Base-by-base conservation (phyloP, 1,140 invertebrate species). In the Eriosoma lanigerum region DNA sequence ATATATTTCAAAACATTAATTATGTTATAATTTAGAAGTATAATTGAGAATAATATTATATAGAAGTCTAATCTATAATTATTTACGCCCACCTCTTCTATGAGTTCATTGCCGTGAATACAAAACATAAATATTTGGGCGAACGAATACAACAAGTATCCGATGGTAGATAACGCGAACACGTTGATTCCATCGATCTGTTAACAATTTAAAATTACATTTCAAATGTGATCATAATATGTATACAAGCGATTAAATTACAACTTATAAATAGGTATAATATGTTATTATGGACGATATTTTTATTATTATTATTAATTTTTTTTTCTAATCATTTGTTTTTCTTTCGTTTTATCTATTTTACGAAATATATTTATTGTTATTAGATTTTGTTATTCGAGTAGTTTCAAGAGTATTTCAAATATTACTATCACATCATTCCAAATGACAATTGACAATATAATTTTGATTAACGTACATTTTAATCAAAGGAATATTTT, bases 91-190 rank as follows among this genome's bases (percentile, higher is more conserved):
- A 93, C 93, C 89, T 94, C 93, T 88, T 94, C 93, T 84, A 94
- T 94, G 17, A 94, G 87, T 64, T 92, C 88, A 83, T 94, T 94
- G 17, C 93, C 93, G 83, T 93, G 94, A 83, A 94, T 93, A 84
- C 93, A 94, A 86, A 94, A 94, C 82, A 93, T 88, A 84, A 94
- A 94, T 56, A 94, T 93, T 87, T 94, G 93, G 1, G 89, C 92
- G 24, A 94, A 86, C 0, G 93, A 90, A 83, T 94, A 94, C 21
- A 92, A 83, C 66, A 94, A 86, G 84, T 94, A 94, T 4, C 93
- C 93, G 75, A 94, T 85, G 1, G 92, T 91, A 60, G 91, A 91
- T 21, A 92, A 89, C 5, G 92, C 91, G 82, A 93, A 94, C 1
- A 90, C 90, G 82, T 93, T 90, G 5, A 94, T 86, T 44, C 89